phyloP scores from a whole-genome alignment of 2,113 vertebrate genomes.

The Ptychochromis oligacanthus region DNA sequence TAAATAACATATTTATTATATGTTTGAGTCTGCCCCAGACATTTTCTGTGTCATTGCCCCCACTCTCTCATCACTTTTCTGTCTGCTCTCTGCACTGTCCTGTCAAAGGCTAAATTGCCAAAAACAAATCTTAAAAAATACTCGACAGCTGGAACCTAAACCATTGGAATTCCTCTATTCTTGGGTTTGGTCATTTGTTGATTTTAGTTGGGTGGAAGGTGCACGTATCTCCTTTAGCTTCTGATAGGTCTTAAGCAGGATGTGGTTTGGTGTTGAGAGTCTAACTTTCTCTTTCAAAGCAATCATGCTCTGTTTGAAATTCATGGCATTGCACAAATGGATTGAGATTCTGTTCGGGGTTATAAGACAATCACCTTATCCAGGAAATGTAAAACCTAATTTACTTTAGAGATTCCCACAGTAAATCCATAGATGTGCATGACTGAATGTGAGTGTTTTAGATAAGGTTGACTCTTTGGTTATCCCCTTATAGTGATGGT shows the following conservation, averaged over 20 bases:
- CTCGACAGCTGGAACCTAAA: neutral
- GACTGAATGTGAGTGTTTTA: neutral
- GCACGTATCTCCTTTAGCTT: conserved; percentile 6
- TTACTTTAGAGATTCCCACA: conserved; percentile 2
- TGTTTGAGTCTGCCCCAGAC: no score
- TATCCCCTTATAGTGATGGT: neutral
- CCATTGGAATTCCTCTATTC: neutral
- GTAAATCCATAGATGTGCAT: neutral
- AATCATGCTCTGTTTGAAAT: conserved; percentile 27
- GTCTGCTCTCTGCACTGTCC: neutral
- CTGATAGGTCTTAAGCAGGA: neutral
- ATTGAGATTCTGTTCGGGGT: conserved; percentile 37
- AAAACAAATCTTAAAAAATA: no score
- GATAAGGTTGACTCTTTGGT: neutral
- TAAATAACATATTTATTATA: no score
- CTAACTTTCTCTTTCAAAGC: conserved; percentile 8
- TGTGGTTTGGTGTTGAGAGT: conserved; percentile 8
- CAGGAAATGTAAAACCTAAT: conserved; percentile 20
- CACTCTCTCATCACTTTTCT: no score
- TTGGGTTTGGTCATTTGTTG: neutral
- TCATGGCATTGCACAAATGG: conserved; percentile 16
- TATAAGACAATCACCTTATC: neutral
- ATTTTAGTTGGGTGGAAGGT: conserved; percentile 10
- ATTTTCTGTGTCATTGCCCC: no score
- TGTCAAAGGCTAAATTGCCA: no score